A percentile compares a stretch with the other conserved stretches of the same genome.
Evolutionary conservation across 2,113 vertebrate species (phyloP).

Genomic region (Dicaeum eximium): DNA sequence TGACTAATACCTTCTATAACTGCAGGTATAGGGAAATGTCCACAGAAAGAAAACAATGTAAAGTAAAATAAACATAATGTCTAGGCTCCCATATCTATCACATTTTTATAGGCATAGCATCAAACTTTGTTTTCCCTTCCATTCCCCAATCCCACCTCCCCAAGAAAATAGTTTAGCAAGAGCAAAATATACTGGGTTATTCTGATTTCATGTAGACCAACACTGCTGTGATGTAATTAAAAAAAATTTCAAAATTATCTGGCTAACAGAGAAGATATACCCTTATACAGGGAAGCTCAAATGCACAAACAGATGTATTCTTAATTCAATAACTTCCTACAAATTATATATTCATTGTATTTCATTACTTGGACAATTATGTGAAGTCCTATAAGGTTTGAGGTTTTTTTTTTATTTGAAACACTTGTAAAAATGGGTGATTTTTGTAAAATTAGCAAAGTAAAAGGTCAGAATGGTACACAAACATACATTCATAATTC

Average conservation of each 20-base stretch:
- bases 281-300: not conserved
- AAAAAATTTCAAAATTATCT: not conserved
- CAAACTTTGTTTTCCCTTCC: not conserved
- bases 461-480: not conserved
- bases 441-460: not conserved
- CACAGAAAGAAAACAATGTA: not conserved
- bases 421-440: not conserved
- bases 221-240: not conserved
- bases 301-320: not conserved
- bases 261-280: not conserved
- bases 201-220: not conserved
- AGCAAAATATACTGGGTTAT: not conserved
- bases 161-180: not conserved
- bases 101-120: not conserved
- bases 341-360: not conserved
- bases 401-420: not conserved
- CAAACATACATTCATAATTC: not conserved
- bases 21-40: not conserved
- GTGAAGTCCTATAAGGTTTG: not conserved
- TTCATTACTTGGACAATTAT: not conserved
- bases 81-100: not conserved
- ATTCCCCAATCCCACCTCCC: fast-evolving
- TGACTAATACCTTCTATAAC: not conserved
- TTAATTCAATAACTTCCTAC: not conserved
- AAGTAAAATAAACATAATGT: not conserved